phyloP scores from a whole-genome alignment of 2,113 vertebrate genomes.

The Clinocottus analis region DNA sequence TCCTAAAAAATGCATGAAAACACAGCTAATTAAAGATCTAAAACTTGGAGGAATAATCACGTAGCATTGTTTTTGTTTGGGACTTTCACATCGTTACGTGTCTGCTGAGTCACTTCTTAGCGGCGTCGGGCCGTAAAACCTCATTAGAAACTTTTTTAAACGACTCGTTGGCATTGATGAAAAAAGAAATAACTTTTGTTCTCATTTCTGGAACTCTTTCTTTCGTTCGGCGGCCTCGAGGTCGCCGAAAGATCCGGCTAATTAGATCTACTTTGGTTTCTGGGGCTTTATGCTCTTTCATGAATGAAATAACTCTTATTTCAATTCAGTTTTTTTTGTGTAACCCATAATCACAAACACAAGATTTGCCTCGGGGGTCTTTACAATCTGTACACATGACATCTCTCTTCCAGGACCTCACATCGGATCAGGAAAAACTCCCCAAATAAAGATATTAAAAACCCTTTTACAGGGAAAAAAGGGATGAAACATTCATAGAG shows the following conservation, averaged over 20 bases:
- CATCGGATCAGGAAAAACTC: no score
- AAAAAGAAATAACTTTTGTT: slow-evolving; percentile 1
- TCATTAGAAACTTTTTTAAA: slow-evolving; percentile 4
- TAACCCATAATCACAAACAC: no score
- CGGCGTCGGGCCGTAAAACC: neutral
- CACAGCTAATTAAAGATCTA: neutral
- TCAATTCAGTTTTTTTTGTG: no score
- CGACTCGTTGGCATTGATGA: slow-evolving; percentile 3
- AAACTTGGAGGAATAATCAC: neutral
- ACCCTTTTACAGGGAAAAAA: no score
- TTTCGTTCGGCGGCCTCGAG: neutral
- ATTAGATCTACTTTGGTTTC: slow-evolving; percentile 23
- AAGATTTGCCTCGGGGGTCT: no score
- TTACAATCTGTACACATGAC: no score
- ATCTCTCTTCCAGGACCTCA: no score
- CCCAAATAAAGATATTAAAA: no score
- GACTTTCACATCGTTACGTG: neutral
- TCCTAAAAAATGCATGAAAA: neutral
- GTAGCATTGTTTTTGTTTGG: slow-evolving; percentile 6
- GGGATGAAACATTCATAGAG: no score
- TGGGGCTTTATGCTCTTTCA: slow-evolving; percentile 12
- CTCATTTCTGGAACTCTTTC: neutral
- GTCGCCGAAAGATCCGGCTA: slow-evolving; percentile 24
- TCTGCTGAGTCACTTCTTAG: slow-evolving; percentile 13
- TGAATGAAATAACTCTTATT: slow-evolving; percentile 1